phyloP scores from a whole-genome alignment of 2,797 vertebrate genomes.

The Pangasius larnaudii region DNA sequence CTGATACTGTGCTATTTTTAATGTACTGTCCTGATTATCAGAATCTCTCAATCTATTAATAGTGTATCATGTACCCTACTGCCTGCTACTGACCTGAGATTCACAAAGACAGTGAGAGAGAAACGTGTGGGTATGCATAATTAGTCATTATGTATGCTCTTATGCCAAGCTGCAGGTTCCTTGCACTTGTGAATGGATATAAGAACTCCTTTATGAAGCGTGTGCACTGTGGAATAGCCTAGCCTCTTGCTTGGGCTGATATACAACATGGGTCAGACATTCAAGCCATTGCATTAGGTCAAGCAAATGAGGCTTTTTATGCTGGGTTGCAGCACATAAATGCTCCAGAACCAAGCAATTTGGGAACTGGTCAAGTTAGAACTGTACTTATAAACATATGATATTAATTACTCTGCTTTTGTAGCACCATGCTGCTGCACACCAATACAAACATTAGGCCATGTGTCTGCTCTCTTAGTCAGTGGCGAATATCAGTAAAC shows the following conservation, averaged over 20 bases:
- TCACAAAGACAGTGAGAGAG: not conserved
- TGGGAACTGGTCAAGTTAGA: not conserved
- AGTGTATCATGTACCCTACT: not conserved
- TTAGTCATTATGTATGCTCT: not conserved
- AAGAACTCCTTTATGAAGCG: not conserved
- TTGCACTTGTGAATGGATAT: not conserved
- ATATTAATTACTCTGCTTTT: not conserved
- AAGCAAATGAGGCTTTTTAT: not conserved
- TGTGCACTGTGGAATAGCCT: not conserved
- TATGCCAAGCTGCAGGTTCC: not conserved
- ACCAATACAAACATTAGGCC: not conserved
- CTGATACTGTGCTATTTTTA: not conserved
- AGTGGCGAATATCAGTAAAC: not conserved
- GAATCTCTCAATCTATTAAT: not conserved
- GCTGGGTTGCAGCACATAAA: not conserved
- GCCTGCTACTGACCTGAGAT: not conserved
- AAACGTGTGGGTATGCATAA: not conserved
- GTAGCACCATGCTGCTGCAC: not conserved
- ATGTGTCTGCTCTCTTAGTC: not conserved
- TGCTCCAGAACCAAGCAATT: not conserved
- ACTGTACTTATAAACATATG: not conserved
- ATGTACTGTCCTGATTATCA: not conserved
- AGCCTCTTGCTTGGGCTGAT: not conserved
- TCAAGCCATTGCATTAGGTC: not conserved
- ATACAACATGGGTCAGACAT: not conserved